Percentiles rank a stretch among this genome's conserved stretches.
Conservation (phyloP, 2,888 invertebrate species). For the Drosophila mayaguana region DNA sequence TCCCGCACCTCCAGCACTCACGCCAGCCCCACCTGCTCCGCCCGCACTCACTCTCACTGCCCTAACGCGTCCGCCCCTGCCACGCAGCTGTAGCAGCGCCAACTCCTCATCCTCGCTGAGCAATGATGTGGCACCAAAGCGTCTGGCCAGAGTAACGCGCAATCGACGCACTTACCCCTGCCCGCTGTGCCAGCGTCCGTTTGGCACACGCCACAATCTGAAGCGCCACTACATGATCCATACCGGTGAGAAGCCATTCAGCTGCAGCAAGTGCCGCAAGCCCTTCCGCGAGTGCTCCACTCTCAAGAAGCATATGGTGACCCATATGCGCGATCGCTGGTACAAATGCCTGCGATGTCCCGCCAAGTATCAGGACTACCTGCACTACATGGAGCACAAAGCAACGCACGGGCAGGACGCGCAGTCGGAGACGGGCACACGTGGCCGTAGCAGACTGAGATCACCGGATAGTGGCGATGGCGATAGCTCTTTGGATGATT, state of each 20-base stretch:
- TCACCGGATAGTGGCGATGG: slow-evolving; percentile 73
- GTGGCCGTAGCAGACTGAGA: slow-evolving; percentile 30
- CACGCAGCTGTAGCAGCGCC: slow-evolving; percentile 65
- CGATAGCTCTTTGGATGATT: slow-evolving; percentile 75
- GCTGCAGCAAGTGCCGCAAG: slow-evolving; percentile 83
- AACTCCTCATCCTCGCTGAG: slow-evolving; percentile 72
- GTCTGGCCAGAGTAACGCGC: slow-evolving; percentile 28
- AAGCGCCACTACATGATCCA: slow-evolving; percentile 85
- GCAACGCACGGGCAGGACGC: slow-evolving; percentile 58
- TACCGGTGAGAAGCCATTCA: slow-evolving; percentile 84
- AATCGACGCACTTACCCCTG: slow-evolving; percentile 81
- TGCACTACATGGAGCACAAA: slow-evolving; percentile 82
- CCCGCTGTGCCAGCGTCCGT: slow-evolving; percentile 83
- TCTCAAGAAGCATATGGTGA: slow-evolving; percentile 84
- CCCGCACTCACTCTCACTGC: slow-evolving; percentile 13
- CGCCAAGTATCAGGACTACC: slow-evolving; percentile 82
- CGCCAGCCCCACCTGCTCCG: slow-evolving; percentile 18
- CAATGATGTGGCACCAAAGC: slow-evolving; percentile 47
- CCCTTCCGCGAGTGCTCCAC: slow-evolving; percentile 84
- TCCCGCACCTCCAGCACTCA: slow-evolving; percentile 20
- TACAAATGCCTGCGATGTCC: slow-evolving; percentile 83
- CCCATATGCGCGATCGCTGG: slow-evolving; percentile 83
- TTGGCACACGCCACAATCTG: slow-evolving; percentile 84
- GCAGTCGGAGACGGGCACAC: slow-evolving; percentile 28
- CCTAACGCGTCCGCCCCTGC: slow-evolving; percentile 34